A percentile compares a stretch with the other conserved stretches of the same genome.
These are phyloP conservation scores for Oxygymnocypris stewartii DNA, from an alignment of 2,113 vertebrate genomes.

Conservation along the genomic window DNA sequence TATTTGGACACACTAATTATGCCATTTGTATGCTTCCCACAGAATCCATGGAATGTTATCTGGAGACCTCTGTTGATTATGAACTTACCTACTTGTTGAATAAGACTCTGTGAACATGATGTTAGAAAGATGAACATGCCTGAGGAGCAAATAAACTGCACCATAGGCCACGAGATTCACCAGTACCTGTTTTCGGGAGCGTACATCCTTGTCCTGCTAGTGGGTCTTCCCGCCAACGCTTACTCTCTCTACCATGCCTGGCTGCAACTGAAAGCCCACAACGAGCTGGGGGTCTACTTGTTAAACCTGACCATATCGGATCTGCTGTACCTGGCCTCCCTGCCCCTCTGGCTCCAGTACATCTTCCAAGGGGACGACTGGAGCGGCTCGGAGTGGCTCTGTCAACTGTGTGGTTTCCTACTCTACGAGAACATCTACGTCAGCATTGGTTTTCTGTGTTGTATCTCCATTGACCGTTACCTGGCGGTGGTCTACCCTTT, in stretches of 20 bases:
- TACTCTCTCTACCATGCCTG: conserved; percentile 90
- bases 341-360: conserved; percentile 98
- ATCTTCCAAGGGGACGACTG: conserved; percentile 89
- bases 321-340: conserved; percentile 86
- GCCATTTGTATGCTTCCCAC: conserved; percentile 27
- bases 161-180: conserved; percentile 84
- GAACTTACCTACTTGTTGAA: not conserved
- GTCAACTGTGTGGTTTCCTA: conserved; percentile 91
- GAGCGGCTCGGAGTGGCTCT: conserved; percentile 83
- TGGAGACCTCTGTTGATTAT: conserved; percentile 1
- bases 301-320: conserved; percentile 93
- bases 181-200: conserved; percentile 86
- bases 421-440: conserved; percentile 98
- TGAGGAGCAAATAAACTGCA: conserved; percentile 71
- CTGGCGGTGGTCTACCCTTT: conserved; percentile 91
- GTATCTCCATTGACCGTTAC: conserved; percentile 94
- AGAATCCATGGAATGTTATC: conserved; percentile 50
- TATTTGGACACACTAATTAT: not conserved
- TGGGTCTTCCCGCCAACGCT: conserved; percentile 89
- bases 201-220: conserved; percentile 82
- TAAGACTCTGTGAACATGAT: conserved; percentile 16
- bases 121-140: conserved; percentile 58
- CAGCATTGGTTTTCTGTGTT: conserved; percentile 95
- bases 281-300: conserved; percentile 92
- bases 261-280: conserved; percentile 88